Evolutionary conservation across 2,113 vertebrate species (phyloP).

Genomic region (Lucifuga dentata): DNA sequence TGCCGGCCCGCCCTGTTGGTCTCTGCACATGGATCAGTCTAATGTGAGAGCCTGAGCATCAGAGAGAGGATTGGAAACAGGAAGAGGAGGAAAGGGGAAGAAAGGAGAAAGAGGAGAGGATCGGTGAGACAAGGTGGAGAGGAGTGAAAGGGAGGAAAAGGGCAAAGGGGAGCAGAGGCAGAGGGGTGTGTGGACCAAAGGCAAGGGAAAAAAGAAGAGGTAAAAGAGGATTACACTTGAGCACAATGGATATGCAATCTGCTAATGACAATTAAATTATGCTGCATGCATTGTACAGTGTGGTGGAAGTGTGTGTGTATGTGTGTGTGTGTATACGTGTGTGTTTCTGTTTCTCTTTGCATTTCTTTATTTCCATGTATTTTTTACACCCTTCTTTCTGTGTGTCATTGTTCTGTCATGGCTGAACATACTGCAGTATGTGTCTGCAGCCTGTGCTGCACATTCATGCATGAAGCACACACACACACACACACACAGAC

Average conservation of each 20-base stretch:
- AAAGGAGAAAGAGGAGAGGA: slow-evolving; percentile 75
- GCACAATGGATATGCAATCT: slow-evolving; percentile 18
- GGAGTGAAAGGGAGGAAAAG: slow-evolving; percentile 73
- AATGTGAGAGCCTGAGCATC: slow-evolving; percentile 71
- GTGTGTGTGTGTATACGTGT: slow-evolving; percentile 16
- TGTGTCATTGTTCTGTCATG: slow-evolving; percentile 42
- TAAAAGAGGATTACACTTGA: slow-evolving; percentile 41
- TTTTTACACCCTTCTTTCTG: neutral
- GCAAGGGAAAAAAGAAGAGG: slow-evolving; percentile 45
- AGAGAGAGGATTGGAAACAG: slow-evolving; percentile 74
- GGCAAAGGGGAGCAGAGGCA: slow-evolving; percentile 35
- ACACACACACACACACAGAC: slow-evolving; percentile 22
- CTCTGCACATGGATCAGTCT: slow-evolving; percentile 75
- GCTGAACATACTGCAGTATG: slow-evolving; percentile 67
- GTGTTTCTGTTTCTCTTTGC: slow-evolving; percentile 4
- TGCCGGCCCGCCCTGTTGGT: slow-evolving; percentile 46
- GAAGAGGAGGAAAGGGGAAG: slow-evolving; percentile 74
- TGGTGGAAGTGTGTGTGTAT: slow-evolving; percentile 4
- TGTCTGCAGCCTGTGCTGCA: slow-evolving; percentile 71
- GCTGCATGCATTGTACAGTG: slow-evolving; percentile 30
- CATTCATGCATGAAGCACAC: slow-evolving; percentile 67
- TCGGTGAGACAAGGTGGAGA: slow-evolving; percentile 75
- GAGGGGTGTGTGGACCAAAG: slow-evolving; percentile 64
- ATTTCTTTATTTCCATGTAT: neutral
- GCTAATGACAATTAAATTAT: slow-evolving; percentile 36